Evolutionary conservation across 2,797 vertebrate species (phyloP).

Genomic region (Tolypeutes matacus): DNA sequence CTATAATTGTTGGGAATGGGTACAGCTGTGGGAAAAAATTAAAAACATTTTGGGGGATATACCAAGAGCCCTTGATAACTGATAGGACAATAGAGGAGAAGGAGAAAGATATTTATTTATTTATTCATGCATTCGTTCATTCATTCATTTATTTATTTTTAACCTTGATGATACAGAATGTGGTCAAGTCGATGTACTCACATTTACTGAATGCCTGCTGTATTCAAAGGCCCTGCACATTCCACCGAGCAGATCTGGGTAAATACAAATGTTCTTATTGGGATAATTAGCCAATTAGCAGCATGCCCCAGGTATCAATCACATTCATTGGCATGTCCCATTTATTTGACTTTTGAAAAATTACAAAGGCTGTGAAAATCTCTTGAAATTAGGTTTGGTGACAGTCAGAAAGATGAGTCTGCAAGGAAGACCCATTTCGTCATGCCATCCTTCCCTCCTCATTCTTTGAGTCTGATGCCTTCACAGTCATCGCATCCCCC

Average conservation of each 20-base stretch:
- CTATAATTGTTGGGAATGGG: neutral
- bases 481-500: neutral
- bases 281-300: neutral
- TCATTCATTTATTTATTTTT: neutral
- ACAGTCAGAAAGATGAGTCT: neutral
- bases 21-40: neutral
- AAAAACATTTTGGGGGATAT: neutral
- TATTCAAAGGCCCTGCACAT: neutral
- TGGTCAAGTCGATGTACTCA: neutral
- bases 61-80: neutral
- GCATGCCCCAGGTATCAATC: neutral
- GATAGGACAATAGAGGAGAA: neutral
- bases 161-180: neutral
- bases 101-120: neutral
- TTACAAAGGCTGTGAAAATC: neutral
- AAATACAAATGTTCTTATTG: neutral
- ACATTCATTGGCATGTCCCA: neutral
- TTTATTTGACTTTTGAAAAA: neutral
- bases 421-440: neutral
- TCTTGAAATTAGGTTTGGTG: slow-evolving; percentile 14
- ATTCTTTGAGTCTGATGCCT: neutral
- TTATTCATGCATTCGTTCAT: neutral
- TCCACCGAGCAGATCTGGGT: neutral
- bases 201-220: neutral
- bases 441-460: neutral